Evolutionary conservation across 1,140 invertebrate genomes (phyloP).

Genomic region (Hyphantria cunea): DNA sequence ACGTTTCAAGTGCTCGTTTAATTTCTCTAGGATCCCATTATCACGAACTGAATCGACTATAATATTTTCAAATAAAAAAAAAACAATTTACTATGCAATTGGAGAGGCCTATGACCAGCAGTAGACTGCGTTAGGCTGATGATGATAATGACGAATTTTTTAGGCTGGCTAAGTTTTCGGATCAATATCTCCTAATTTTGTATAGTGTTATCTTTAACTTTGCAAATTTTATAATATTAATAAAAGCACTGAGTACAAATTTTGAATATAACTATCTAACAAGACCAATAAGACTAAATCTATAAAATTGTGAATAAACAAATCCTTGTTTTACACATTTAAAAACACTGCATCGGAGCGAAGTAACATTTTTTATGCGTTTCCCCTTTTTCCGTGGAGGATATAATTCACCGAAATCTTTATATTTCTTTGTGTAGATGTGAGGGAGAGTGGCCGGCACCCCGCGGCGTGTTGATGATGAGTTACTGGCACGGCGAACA

Average conservation of each 20-base stretch:
- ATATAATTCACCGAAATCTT: constrained; percentile 76
- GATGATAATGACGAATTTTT: too few relatives aligned
- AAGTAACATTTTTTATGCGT: constrained; percentile 37
- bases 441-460: constrained; percentile 50
- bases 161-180: too few relatives aligned
- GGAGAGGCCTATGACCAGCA: too few relatives aligned
- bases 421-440: constrained; percentile 67
- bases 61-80: too few relatives aligned
- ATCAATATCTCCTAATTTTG: too few relatives aligned
- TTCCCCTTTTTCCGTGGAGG: constrained; percentile 60
- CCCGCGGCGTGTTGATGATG: constrained; percentile 72
- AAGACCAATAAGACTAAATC: background rate
- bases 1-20: too few relatives aligned
- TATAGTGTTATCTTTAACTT: too few relatives aligned
- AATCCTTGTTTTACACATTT: background rate
- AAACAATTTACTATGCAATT: too few relatives aligned
- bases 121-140: too few relatives aligned
- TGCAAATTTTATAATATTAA: too few relatives aligned
- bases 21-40: too few relatives aligned
- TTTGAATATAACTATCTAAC: background rate
- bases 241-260: background rate
- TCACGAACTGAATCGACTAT: too few relatives aligned
- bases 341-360: constrained; percentile 10
- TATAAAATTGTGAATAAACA: background rate
- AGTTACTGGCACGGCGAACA: constrained; percentile 59